These are phyloP conservation scores for Girardia tigrina DNA, from an alignment of 2,888 invertebrate genomes.

Conservation along the genomic window DNA sequence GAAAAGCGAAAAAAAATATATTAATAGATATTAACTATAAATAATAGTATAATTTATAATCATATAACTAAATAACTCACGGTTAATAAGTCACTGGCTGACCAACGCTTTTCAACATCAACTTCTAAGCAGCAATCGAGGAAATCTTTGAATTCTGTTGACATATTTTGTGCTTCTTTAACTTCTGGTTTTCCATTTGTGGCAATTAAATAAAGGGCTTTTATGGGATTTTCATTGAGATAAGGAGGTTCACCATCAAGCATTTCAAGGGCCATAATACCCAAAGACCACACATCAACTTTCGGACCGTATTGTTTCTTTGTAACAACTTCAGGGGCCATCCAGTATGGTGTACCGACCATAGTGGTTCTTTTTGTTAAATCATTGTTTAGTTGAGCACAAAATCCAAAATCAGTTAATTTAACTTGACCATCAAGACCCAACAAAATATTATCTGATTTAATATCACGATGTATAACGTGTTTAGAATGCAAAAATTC, in stretches of 20 bases:
- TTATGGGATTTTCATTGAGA: slow-evolving; percentile 70
- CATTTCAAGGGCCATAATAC: slow-evolving; percentile 88
- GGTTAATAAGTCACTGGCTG: slow-evolving; percentile 69
- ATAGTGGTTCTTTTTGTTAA: slow-evolving; percentile 74
- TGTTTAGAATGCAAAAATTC: slow-evolving; percentile 75
- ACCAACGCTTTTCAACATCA: slow-evolving; percentile 75
- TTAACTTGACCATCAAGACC: slow-evolving; percentile 69
- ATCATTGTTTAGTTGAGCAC: slow-evolving; percentile 82
- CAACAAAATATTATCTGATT: slow-evolving; percentile 55
- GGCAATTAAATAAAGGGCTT: slow-evolving; percentile 74
- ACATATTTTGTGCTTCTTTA: slow-evolving; percentile 66
- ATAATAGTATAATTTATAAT: not conserved
- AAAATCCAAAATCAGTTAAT: slow-evolving; percentile 78
- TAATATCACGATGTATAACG: slow-evolving; percentile 48
- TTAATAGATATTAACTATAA: too few species aligned
- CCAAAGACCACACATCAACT: slow-evolving; percentile 54
- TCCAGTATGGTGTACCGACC: slow-evolving; percentile 94
- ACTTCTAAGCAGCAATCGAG: slow-evolving; percentile 75
- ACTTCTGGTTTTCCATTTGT: slow-evolving; percentile 83
- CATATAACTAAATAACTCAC: not conserved
- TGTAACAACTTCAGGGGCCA: slow-evolving; percentile 67
- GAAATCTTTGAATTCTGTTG: slow-evolving; percentile 56
- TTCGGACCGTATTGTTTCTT: slow-evolving; percentile 82
- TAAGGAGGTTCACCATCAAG: slow-evolving; percentile 87
- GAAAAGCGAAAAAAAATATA: too few species aligned